Conservation (phyloP, 1,140 invertebrate species). For the Drosophila ficusphila region DNA sequence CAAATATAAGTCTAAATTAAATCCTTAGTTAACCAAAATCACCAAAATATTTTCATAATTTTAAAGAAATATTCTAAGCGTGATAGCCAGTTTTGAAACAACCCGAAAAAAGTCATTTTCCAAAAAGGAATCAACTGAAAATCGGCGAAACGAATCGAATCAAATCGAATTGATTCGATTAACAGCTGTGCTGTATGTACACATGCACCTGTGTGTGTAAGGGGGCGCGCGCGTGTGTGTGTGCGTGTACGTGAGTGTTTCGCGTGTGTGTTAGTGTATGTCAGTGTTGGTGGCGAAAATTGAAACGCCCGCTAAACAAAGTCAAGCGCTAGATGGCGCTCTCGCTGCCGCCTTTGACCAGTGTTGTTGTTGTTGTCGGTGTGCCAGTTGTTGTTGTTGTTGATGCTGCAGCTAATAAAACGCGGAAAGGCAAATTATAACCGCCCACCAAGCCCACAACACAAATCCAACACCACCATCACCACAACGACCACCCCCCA, state of each 20-base stretch:
- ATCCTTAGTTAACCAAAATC: slow-evolving; percentile 63
- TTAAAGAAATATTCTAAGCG: slow-evolving; percentile 41
- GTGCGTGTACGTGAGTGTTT: slow-evolving; percentile 18
- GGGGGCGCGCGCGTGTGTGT: slow-evolving; percentile 1
- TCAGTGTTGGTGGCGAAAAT: slow-evolving; percentile 9
- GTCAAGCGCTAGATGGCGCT: slow-evolving; percentile 70
- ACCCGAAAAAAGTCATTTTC: slow-evolving; percentile 1
- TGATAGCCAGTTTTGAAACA: background rate
- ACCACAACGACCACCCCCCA: slow-evolving; percentile 5
- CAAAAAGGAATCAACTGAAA: slow-evolving; percentile 9
- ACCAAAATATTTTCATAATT: slow-evolving; percentile 42
- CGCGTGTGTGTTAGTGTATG: background rate
- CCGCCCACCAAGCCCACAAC: slow-evolving; percentile 6
- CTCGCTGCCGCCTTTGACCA: slow-evolving; percentile 37
- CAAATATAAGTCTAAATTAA: slow-evolving; percentile 53
- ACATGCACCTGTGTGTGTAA: slow-evolving; percentile 30
- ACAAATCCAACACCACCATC: slow-evolving; percentile 11
- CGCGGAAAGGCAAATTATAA: slow-evolving; percentile 54
- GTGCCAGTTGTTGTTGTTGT: slow-evolving; percentile 19
- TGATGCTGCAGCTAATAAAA: slow-evolving; percentile 46
- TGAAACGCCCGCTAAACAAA: slow-evolving; percentile 30
- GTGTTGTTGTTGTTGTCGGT: slow-evolving; percentile 34
- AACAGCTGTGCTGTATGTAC: slow-evolving; percentile 46
- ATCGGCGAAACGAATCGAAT: slow-evolving; percentile 1
- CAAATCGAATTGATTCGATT: slow-evolving; percentile 13